Conservation (phyloP, 2,797 vertebrate genomes). For the Leucoraja ocellata region DNA sequence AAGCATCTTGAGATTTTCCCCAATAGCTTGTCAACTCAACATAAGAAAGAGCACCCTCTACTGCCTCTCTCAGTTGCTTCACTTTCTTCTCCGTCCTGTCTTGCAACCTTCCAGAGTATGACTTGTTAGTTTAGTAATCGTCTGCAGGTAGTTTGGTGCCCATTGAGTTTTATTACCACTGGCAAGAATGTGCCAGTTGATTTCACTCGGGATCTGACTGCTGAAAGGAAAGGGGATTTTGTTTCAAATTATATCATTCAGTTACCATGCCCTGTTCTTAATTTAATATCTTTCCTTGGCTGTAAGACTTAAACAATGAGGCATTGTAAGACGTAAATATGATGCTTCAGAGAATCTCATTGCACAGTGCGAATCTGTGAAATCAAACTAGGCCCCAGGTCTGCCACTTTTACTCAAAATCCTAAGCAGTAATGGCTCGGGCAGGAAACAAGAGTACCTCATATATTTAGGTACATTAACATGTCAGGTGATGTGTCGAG, state of each 20-base stretch:
- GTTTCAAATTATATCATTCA: not conserved
- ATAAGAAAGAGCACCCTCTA: conserved; percentile 23
- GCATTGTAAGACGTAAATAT: no score
- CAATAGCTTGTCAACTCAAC: not conserved
- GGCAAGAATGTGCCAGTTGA: not conserved
- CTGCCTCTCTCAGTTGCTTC: conserved; percentile 27
- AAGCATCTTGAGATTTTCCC: not conserved
- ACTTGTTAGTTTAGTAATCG: not conserved
- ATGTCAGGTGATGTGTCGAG: no score
- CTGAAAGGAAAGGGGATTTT: not conserved
- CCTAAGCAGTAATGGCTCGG: no score
- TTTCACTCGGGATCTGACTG: not conserved
- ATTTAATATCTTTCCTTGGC: no score
- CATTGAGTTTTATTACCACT: not conserved
- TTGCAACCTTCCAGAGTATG: not conserved
- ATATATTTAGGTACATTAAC: no score
- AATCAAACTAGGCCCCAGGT: no score
- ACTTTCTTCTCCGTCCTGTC: not conserved
- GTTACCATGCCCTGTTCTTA: no score
- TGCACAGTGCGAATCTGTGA: no score
- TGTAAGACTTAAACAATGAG: no score
- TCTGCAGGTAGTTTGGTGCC: not conserved
- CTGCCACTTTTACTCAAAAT: no score
- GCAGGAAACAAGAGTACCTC: no score
- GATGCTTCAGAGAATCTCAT: no score